Conservation (phyloP, 64 coral and sea anemone genomes). For the Hydrozoanthus tunicans region DNA sequence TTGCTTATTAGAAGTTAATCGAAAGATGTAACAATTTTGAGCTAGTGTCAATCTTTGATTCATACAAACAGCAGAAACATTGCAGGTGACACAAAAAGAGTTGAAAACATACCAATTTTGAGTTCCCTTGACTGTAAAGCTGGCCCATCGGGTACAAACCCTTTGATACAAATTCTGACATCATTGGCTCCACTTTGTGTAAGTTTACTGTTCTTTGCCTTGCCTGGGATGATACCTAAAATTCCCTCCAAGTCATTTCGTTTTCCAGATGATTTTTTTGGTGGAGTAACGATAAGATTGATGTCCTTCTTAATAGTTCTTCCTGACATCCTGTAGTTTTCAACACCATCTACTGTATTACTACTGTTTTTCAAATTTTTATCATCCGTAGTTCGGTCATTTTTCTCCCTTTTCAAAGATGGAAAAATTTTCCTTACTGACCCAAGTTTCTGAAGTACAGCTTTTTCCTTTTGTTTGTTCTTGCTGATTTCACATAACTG, state of each 20-base stretch:
- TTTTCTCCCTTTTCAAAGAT: conserved; percentile 76
- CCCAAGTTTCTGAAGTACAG: conserved; percentile 69
- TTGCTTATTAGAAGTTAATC: no score
- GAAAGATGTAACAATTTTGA: no score
- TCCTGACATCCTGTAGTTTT: conserved; percentile 41
- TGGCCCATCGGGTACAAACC: conserved; percentile 93
- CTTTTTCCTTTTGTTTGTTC: conserved; percentile 74
- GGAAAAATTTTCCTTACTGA: conserved; percentile 86
- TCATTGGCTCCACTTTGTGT: conserved; percentile 77
- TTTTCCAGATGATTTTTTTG: conserved; percentile 63
- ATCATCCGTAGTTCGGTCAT: conserved; percentile 67
- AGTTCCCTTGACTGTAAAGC: conserved; percentile 85
- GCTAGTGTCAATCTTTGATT: no score
- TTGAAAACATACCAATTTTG: conserved; percentile 71
- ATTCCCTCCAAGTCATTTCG: conserved; percentile 74
- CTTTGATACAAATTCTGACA: conserved; percentile 80
- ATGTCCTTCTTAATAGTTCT: conserved; percentile 72
- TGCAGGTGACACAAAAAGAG: no score
- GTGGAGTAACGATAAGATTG: conserved; percentile 76
- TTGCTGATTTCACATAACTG: conserved; percentile 59
- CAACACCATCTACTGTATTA: conserved; percentile 44
- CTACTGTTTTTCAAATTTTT: conserved; percentile 71
- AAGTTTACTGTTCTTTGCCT: conserved; percentile 63
- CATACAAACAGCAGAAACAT: neutral
- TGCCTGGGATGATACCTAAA: conserved; percentile 88